phyloP scores from a whole-genome alignment of 2,113 vertebrate species.

The Cygnus buccinator region DNA sequence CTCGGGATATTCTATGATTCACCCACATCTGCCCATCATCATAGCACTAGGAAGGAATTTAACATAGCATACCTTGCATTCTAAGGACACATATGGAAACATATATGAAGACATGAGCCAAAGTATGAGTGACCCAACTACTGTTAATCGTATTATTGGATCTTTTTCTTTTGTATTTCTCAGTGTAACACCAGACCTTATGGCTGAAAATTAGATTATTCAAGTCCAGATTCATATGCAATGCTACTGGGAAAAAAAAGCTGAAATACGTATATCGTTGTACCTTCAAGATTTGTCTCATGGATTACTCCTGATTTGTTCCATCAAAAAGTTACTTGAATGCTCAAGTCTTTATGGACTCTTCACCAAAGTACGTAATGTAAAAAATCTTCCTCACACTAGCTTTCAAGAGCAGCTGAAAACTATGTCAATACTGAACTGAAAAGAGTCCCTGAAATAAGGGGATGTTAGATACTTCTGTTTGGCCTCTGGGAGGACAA shows the following conservation, averaged over 20 bases:
- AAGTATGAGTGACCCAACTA: neutral
- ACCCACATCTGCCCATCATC: neutral
- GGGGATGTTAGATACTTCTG: neutral
- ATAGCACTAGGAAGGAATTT: neutral
- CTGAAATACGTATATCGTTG: neutral
- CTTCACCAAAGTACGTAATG: neutral
- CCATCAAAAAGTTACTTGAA: neutral
- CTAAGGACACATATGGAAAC: neutral
- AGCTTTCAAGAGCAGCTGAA: neutral
- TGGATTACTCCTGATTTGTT: neutral
- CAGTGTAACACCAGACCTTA: neutral
- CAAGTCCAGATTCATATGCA: neutral
- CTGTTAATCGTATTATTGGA: neutral
- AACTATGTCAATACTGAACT: neutral
- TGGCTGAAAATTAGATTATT: neutral
- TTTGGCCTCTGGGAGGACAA: slow-evolving; percentile 5
- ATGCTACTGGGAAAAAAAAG: neutral
- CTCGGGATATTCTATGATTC: neutral
- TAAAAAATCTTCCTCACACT: neutral
- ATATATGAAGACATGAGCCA: neutral
- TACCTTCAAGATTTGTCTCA: neutral
- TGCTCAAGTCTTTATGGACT: neutral
- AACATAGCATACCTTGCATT: neutral
- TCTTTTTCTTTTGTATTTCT: neutral
- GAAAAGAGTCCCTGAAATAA: neutral